Base-by-base conservation (phyloP, 2,113 vertebrate species). In the Hippocampus abdominalis region DNA sequence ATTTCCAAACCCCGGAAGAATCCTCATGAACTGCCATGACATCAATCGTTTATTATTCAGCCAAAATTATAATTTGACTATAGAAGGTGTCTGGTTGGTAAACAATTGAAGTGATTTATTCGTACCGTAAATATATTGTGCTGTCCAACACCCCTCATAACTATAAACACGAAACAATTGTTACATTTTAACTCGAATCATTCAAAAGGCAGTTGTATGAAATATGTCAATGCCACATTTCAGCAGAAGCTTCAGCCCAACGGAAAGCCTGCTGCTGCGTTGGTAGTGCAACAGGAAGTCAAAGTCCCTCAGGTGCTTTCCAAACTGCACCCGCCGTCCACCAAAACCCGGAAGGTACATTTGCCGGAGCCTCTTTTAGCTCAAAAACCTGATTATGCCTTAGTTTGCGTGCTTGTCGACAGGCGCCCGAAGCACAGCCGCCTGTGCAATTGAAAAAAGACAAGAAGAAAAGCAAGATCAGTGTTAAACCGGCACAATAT, bases 401-500 rank as follows among this genome's bases (percentile, higher is more conserved):
- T 32, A 3, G 6, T 32, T 29, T 60, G 13, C 5, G 27, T 67
- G 27, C 63, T 36, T 73, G 3, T 59, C 10, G 18, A 66, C 71
- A 86, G 82, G 76, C 70, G 4, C 36, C 2, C 1, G 77, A 66
- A 54, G 74, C 72, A 1, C 75, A 79, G 69, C 62, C 61, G 3
- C 71, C 83, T 0, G 72, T 70, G 12, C 90, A 95, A 93, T 84
- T 91, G 85, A 98, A 97, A 91, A 98, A 97, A 87, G 95, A 84
- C 88, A 95, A 96, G 88, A 97, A 97, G 92, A 98, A 97, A 90
- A 79, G 91, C 76, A 96, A 96, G 72, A 89, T 90, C 70, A 95
- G 96, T 80, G 88, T 91, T 80, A 98, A 95, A 93, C 89, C 84
- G 12, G 84, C 87, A 77, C 93, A 91, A 71, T 88, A 82, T 83